Evolutionary conservation across 2,797 vertebrate species (phyloP).

Genomic region (Melanotaenia boesemani): DNA sequence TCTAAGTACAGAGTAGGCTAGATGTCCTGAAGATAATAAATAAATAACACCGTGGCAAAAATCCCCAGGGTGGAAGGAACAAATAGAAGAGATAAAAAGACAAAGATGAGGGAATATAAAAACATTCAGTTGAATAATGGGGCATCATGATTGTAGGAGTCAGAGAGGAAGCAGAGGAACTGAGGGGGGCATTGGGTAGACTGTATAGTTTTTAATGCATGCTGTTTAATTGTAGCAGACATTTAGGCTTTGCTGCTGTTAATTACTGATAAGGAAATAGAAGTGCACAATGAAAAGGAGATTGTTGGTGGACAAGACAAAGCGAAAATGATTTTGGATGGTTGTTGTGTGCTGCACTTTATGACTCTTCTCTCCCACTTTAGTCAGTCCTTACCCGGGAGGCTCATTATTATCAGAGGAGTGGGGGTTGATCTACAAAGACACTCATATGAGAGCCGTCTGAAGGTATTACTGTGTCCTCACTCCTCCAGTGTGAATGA

Average conservation of each 20-base stretch:
- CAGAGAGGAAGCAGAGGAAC: slow-evolving; percentile 15
- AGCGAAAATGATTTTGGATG: slow-evolving; percentile 51
- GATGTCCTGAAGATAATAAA: slow-evolving; percentile 61
- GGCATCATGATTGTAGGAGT: slow-evolving; percentile 47
- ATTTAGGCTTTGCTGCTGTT: slow-evolving; percentile 55
- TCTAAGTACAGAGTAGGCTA: slow-evolving; percentile 48
- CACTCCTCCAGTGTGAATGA: slow-evolving; percentile 89
- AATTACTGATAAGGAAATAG: slow-evolving; percentile 62
- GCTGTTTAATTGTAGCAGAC: slow-evolving; percentile 49
- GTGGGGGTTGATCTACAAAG: slow-evolving; percentile 85
- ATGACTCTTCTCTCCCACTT: slow-evolving; percentile 55
- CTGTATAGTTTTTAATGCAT: slow-evolving; percentile 39
- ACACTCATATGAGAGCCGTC: slow-evolving; percentile 89
- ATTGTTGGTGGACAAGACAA: slow-evolving; percentile 46
- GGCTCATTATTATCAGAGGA: slow-evolving; percentile 80
- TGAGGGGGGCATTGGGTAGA: slow-evolving; percentile 6
- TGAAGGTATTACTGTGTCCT: slow-evolving; percentile 87
- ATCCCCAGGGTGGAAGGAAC: slow-evolving; percentile 51
- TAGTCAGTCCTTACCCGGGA: slow-evolving; percentile 67
- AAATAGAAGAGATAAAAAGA: slow-evolving; percentile 56
- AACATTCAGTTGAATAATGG: slow-evolving; percentile 51
- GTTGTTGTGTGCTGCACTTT: slow-evolving; percentile 54
- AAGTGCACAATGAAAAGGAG: slow-evolving; percentile 39
- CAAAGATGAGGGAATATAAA: slow-evolving; percentile 40
- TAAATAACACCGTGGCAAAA: slow-evolving; percentile 48